These are phyloP conservation scores for Coendou prehensilis DNA, from an alignment of 2,797 vertebrate species.

Conservation along the genomic window DNA sequence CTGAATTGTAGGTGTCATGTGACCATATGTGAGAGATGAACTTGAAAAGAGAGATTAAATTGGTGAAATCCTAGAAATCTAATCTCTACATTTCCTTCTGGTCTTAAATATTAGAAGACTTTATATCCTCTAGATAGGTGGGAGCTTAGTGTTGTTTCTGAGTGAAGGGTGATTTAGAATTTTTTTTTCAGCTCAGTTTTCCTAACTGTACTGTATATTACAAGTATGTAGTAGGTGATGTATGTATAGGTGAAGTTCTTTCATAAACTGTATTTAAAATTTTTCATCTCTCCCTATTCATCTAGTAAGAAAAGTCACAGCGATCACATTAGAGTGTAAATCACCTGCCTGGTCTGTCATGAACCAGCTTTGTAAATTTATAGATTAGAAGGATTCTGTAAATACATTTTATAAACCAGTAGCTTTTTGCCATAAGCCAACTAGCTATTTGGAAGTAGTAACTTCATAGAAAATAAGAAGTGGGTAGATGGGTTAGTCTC, in stretches of 20 bases:
- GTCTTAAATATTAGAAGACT: not conserved
- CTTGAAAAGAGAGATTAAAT: conserved; percentile 21
- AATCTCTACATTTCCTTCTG: not conserved
- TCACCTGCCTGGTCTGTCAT: not conserved
- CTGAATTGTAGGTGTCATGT: not conserved
- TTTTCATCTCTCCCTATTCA: conserved; percentile 6
- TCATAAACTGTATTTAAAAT: not conserved
- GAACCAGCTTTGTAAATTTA: conserved; percentile 22
- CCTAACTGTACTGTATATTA: not conserved
- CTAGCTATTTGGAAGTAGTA: not conserved
- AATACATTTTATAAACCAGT: not conserved
- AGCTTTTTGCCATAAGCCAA: not conserved
- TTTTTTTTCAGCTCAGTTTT: not conserved
- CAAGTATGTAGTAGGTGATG: not conserved
- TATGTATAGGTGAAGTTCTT: not conserved
- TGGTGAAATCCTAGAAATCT: not conserved
- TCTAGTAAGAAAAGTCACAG: conserved; percentile 8
- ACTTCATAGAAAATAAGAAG: not conserved
- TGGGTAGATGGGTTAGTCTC: not conserved
- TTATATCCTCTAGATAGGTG: not conserved
- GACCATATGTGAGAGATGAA: not conserved
- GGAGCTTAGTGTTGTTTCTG: not conserved
- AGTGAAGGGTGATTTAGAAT: not conserved
- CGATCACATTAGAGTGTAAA: conserved; percentile 1
- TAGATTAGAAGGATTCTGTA: not conserved